These are phyloP conservation scores for Chascanopsetta lugubris DNA, from an alignment of 2,113 vertebrate genomes.

Conservation along the genomic window DNA sequence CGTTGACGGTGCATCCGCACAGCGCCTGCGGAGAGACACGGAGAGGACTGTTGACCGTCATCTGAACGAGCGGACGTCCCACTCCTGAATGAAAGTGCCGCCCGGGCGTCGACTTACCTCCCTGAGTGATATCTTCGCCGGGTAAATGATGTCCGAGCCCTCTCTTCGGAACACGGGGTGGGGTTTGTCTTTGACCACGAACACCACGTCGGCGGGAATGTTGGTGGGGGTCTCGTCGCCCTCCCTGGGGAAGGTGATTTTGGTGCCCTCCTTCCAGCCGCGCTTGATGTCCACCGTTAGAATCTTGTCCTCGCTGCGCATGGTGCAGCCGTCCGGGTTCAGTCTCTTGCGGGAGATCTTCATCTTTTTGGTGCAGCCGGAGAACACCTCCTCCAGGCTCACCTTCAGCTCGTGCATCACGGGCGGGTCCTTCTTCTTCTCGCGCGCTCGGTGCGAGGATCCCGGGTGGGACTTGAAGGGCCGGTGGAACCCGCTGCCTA, in stretches of 20 bases:
- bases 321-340: slow-evolving; percentile 87
- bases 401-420: slow-evolving; percentile 91
- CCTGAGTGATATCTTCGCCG: slow-evolving; percentile 88
- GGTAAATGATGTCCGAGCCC: slow-evolving; percentile 91
- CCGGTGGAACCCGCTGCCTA: slow-evolving; percentile 76
- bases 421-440: slow-evolving; percentile 89
- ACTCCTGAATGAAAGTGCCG: no score
- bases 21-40: slow-evolving; percentile 81
- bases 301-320: slow-evolving; percentile 93
- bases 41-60: background rate
- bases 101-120: slow-evolving; percentile 90
- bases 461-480: slow-evolving; percentile 61
- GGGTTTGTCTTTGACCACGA: slow-evolving; percentile 94
- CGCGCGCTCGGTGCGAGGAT: slow-evolving; percentile 55
- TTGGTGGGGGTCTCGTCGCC: slow-evolving; percentile 90
- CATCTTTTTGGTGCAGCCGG: slow-evolving; percentile 95
- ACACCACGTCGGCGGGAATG: slow-evolving; percentile 95
- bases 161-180: slow-evolving; percentile 89
- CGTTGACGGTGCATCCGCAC: slow-evolving; percentile 89
- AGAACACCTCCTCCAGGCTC: slow-evolving; percentile 92
- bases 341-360: slow-evolving; percentile 94
- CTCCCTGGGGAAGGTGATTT: slow-evolving; percentile 96
- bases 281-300: slow-evolving; percentile 93
- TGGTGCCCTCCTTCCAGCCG: slow-evolving; percentile 95
- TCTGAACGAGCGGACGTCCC: background rate